These are phyloP conservation scores for Urosaurus nigricauda DNA, from an alignment of 2,797 vertebrate genomes.

Conservation along the genomic window DNA sequence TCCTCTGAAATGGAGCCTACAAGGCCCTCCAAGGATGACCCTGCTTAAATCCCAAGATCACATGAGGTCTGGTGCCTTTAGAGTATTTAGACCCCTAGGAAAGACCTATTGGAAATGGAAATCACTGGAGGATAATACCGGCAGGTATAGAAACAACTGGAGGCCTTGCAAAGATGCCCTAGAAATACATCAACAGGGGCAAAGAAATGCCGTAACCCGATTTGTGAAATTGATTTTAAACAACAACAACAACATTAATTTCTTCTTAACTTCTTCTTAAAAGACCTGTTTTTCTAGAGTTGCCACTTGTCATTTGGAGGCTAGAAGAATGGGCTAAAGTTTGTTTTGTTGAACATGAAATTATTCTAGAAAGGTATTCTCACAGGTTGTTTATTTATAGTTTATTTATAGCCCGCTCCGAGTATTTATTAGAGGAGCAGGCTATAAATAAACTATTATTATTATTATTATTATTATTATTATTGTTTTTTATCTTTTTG, in stretches of 20 bases:
- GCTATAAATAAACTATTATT: no score
- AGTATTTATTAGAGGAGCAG: no score
- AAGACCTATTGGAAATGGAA: background rate
- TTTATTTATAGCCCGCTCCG: no score
- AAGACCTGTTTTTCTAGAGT: background rate
- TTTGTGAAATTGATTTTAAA: background rate
- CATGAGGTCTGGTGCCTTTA: no score
- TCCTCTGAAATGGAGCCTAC: no score
- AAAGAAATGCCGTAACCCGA: background rate
- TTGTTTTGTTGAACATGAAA: no score
- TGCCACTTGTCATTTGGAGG: background rate
- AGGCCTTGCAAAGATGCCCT: background rate
- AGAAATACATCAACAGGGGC: background rate
- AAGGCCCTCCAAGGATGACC: no score
- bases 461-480: no score
- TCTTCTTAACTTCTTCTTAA: no score
- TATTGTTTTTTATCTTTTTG: background rate
- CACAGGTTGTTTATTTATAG: no score
- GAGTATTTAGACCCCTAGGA: background rate
- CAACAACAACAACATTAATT: background rate
- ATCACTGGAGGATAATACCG: slow-evolving; percentile 10
- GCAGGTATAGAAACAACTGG: background rate
- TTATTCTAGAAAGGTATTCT: no score
- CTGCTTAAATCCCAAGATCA: no score
- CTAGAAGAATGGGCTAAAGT: background rate